Conservation (phyloP, 2,113 vertebrate genomes). For the Elachura formosa region DNA sequence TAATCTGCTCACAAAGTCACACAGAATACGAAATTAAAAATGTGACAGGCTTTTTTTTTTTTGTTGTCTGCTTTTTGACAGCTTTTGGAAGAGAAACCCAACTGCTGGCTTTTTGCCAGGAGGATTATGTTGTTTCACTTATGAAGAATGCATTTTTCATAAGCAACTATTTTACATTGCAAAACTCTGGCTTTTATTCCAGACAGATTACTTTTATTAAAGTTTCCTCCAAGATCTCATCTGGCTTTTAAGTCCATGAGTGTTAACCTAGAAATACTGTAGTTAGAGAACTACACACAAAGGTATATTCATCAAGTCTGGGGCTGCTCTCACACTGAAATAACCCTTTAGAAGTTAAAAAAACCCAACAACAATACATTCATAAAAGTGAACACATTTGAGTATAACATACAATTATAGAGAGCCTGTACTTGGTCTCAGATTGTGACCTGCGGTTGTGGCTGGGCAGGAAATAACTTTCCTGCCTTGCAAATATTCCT, state of each 20-base stretch:
- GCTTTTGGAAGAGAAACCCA: conserved; percentile 14
- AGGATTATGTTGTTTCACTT: not conserved
- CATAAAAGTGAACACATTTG: not conserved
- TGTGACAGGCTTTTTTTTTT: not conserved
- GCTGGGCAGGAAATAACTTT: not conserved
- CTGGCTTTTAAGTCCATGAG: not conserved
- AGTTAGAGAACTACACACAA: not conserved
- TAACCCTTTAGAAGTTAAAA: not conserved
- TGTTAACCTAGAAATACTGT: not conserved
- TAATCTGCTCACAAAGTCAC: not conserved
- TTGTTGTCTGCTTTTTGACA: conserved; percentile 13
- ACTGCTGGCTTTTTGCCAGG: not conserved
- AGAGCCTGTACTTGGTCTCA: not conserved
- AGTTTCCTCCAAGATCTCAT: not conserved
- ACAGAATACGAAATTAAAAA: not conserved
- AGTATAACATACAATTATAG: not conserved
- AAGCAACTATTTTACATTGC: conserved; percentile 48
- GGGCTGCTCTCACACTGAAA: conserved; percentile 6
- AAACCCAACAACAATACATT: not conserved
- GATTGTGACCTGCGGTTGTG: not conserved
- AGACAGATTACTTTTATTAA: conserved; percentile 39
- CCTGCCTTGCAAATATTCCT: conserved; percentile 14
- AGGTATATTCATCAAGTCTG: conserved; percentile 14
- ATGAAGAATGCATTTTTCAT: conserved; percentile 24
- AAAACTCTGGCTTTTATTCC: not conserved